These are phyloP conservation scores for Papilio helenus DNA, from an alignment of 1,140 invertebrate species.

Conservation along the genomic window DNA sequence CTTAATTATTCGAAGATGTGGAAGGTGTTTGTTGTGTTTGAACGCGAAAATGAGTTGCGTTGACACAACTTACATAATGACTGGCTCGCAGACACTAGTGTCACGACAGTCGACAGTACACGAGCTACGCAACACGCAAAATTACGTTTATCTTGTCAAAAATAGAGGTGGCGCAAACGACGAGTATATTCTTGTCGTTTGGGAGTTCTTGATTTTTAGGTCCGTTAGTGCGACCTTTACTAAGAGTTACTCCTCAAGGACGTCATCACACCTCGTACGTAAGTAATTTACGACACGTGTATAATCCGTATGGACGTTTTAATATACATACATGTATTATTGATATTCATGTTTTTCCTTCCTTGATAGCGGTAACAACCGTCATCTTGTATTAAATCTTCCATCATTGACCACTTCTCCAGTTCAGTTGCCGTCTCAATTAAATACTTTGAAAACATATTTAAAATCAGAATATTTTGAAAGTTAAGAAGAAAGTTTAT, in stretches of 20 bases:
- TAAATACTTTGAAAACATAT: too few species aligned
- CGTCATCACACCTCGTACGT: background rate
- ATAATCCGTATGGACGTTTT: too few species aligned
- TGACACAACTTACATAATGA: conserved; percentile 46
- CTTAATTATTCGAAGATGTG: conserved; percentile 3
- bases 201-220: background rate
- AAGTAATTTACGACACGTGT: too few species aligned
- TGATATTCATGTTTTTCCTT: too few species aligned
- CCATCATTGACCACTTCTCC: background rate
- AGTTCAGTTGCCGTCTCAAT: background rate
- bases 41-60: conserved; percentile 56
- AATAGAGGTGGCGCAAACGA: background rate
- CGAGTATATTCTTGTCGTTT: background rate
- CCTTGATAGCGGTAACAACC: too few species aligned
- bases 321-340: too few species aligned
- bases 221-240: background rate
- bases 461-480: too few species aligned
- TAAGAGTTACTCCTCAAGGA: background rate
- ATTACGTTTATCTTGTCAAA: background rate
- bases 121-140: background rate
- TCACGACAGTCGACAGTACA: too few species aligned
- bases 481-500: too few species aligned
- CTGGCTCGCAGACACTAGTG: too few species aligned
- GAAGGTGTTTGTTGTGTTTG: background rate
- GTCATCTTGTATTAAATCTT: background rate